Evolutionary conservation across 2,888 invertebrate species (phyloP).

Genomic region (Tanytarsus gracilentus): DNA sequence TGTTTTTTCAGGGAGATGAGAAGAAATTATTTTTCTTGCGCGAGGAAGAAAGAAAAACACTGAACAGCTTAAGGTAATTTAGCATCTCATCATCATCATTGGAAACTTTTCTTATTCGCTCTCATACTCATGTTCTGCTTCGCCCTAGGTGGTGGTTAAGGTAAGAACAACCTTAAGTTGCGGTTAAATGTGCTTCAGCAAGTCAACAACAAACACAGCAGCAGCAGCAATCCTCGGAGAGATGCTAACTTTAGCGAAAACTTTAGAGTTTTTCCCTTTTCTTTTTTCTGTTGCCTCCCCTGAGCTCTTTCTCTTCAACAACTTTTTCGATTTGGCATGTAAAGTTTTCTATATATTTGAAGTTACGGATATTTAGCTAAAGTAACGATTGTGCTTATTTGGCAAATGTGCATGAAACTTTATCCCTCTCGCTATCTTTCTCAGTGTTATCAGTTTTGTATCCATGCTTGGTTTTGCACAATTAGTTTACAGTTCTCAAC

Average conservation of each 20-base stretch:
- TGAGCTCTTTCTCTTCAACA: too few species aligned
- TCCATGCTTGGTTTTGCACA: too few species aligned
- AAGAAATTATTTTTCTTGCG: too few species aligned
- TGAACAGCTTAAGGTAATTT: neutral
- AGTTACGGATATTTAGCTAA: neutral
- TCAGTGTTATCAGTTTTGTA: too few species aligned
- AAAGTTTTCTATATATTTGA: neutral
- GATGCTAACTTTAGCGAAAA: neutral
- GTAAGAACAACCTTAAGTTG: too few species aligned
- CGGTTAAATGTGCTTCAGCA: too few species aligned
- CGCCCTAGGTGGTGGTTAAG: neutral
- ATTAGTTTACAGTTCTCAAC: too few species aligned
- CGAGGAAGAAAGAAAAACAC: neutral
- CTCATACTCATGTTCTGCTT: neutral
- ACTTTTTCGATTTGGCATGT: neutral
- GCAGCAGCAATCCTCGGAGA: neutral
- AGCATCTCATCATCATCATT: neutral
- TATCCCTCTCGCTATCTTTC: too few species aligned
- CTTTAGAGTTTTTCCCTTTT: neutral
- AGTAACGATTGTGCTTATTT: neutral
- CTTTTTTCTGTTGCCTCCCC: too few species aligned
- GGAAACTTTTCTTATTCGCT: too few species aligned
- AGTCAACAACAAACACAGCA: neutral
- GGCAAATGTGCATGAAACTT: neutral
- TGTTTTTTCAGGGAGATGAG: too few species aligned